A percentile compares a stretch with the other conserved stretches of the same genome.
These are phyloP conservation scores for Notolepis coatsorum DNA, from an alignment of 2,797 vertebrate species.

Conservation along the genomic window DNA sequence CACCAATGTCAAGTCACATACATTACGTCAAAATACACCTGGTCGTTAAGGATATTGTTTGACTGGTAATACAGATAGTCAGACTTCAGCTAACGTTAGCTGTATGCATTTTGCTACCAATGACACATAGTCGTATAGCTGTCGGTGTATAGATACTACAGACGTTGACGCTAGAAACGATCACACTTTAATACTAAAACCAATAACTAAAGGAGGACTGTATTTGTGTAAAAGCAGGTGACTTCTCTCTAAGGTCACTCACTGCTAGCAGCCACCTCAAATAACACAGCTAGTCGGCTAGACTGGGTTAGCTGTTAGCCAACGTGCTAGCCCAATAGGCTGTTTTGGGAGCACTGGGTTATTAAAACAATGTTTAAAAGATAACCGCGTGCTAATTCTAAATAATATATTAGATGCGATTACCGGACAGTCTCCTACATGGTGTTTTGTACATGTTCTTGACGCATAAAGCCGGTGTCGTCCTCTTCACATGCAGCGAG, in stretches of 20 bases:
- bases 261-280: constrained; percentile 16
- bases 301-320: constrained; percentile 54
- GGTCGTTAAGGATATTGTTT: too few species aligned
- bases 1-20: too few species aligned
- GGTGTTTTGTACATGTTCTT: constrained; percentile 81
- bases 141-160: too few species aligned
- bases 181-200: too few species aligned
- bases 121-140: too few species aligned
- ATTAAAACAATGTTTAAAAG: background rate
- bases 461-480: constrained; percentile 49
- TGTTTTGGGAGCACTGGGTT: background rate
- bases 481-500: constrained; percentile 75
- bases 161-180: too few species aligned
- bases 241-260: constrained; percentile 67
- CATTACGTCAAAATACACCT: too few species aligned
- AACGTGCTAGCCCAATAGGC: background rate
- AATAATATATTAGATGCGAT: accelerated
- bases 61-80: too few species aligned
- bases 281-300: background rate
- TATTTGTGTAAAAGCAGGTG: background rate
- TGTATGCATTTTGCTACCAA: too few species aligned
- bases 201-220: background rate
- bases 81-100: too few species aligned
- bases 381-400: accelerated
- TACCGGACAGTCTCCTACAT: constrained; percentile 79